Conservation (phyloP, 2,797 vertebrate genomes). For the Oryzias dopingdopingensis region DNA sequence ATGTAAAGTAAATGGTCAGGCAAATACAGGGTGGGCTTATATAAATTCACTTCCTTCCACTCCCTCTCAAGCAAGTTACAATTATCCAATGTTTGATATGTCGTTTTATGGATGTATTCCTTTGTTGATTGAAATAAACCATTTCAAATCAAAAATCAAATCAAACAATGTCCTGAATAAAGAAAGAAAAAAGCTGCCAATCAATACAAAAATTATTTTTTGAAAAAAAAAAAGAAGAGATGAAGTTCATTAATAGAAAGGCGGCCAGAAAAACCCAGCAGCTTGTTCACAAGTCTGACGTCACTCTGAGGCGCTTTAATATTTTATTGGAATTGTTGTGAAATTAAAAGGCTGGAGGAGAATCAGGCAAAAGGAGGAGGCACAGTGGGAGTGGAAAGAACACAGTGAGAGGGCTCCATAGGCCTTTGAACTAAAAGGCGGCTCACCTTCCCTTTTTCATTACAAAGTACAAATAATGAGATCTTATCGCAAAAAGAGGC, state of each 20-base stretch:
- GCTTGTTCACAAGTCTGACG: slow-evolving; percentile 71
- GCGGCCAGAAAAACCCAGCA: slow-evolving; percentile 47
- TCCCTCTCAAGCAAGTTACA: no score
- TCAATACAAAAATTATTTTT: not conserved
- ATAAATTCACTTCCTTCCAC: no score
- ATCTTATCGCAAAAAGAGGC: slow-evolving; percentile 47
- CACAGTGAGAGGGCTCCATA: slow-evolving; percentile 10
- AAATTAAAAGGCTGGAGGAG: slow-evolving; percentile 71
- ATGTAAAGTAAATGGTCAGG: no score
- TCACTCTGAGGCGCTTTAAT: slow-evolving; percentile 70
- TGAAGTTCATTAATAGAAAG: slow-evolving; percentile 30
- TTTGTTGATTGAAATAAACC: not conserved
- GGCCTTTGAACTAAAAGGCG: slow-evolving; percentile 33
- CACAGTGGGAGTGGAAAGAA: not conserved
- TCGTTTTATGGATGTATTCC: not conserved
- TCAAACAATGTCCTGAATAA: not conserved
- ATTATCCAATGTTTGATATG: no score
- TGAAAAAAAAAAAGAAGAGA: not conserved
- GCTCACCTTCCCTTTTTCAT: slow-evolving; percentile 53
- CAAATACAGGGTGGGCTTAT: no score
- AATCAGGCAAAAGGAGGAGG: slow-evolving; percentile 18
- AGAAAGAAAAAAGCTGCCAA: slow-evolving; percentile 4
- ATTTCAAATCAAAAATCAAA: not conserved
- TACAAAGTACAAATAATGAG: slow-evolving; percentile 59
- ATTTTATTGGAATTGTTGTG: slow-evolving; percentile 71